Evolutionary conservation across 2,113 vertebrate genomes (phyloP), one percentile per base, ranked within the genome.

Genomic region (Amia ocellicauda): DNA sequence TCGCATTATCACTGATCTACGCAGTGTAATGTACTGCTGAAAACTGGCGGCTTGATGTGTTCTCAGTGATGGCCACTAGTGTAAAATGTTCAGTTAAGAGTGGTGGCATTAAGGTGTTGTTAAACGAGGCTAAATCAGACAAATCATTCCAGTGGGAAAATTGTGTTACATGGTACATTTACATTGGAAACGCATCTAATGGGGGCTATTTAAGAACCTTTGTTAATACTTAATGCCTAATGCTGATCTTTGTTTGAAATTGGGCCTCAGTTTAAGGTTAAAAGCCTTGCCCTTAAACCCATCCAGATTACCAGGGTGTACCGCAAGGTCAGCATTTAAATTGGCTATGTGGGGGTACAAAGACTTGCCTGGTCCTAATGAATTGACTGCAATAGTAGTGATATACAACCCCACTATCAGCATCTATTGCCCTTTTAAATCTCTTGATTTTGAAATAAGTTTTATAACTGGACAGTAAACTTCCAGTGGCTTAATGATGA

Each of bases 401-500:
- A 23, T 22, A 54, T 24, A 54, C 16, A 54, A 7, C 52, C 19
- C 22, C 67, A 27, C 63, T 64, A n/a, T 10, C 56, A 36, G 67
- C 69, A 60, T 29, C 76, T 75, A 51, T 73, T 83, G 72, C 71
- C 74, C 87, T 88, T 86, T 84, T 84, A 89, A 75, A 81, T 72
- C 74, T 66, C 57, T 87, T 85, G 73, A 83, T 86, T 82, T 85
- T 86, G 76, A 88, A 86, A 85, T 84, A 74, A 86, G 80, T 90
- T 92, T 91, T 91, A 91, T 89, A 90, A 91, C 90, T 86, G 68
- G 85, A 83, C 81, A 83, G 88, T 89, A 93, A 93, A 91, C 77
- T 85, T 87, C 81, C 85, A 85, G 85, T 89, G 84, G 86, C 85
- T 92, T 93, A 93, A 95, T 94, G 90, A 94, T 95, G 92, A 95